phyloP scores from a whole-genome alignment of 2,113 vertebrate genomes.

The Elaphurus davidianus region DNA sequence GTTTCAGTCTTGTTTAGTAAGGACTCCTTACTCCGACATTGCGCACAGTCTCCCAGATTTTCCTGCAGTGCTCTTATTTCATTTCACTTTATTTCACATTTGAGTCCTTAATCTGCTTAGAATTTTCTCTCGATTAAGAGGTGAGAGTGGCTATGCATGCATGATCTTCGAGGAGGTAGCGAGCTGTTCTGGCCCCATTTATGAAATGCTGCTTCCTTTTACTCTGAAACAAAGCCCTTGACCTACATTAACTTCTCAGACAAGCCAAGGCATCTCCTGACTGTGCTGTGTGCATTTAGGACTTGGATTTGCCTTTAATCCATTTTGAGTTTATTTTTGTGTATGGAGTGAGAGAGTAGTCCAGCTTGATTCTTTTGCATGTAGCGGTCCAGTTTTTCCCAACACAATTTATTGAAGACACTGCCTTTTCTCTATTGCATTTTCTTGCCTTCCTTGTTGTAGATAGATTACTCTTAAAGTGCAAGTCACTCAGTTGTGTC shows the following conservation, averaged over 20 bases:
- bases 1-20: neutral
- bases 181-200: neutral
- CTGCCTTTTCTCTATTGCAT: neutral
- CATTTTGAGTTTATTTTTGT: neutral
- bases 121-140: neutral
- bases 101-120: neutral
- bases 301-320: neutral
- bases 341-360: neutral
- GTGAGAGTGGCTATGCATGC: neutral
- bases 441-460: neutral
- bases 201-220: neutral
- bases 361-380: neutral
- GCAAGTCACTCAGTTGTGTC: neutral
- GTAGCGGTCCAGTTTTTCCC: neutral
- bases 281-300: neutral
- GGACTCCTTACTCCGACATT: neutral
- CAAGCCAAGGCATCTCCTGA: neutral
- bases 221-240: neutral
- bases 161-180: neutral
- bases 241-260: fast-evolving
- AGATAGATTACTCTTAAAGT: neutral
- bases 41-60: too few relatives aligned
- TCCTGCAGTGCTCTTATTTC: neutral
- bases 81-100: neutral
- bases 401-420: neutral